Percentiles rank a stretch among this genome's conserved stretches.
Evolutionary conservation across 2,888 invertebrate species (phyloP).

Genomic region (Stegophylla sp.): DNA sequence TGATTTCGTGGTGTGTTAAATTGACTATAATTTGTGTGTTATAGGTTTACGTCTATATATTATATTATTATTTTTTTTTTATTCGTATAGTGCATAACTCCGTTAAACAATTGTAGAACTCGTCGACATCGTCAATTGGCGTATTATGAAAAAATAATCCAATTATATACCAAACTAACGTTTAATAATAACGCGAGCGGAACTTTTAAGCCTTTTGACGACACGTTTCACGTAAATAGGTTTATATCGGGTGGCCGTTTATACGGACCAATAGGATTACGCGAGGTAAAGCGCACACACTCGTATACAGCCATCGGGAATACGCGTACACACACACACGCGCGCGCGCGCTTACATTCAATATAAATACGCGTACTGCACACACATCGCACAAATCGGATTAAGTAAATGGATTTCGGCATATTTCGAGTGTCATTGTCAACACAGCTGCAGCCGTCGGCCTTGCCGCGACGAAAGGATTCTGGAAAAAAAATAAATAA

Average conservation of each 20-base stretch:
- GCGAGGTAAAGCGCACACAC: neutral
- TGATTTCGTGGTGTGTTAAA: too few relatives aligned
- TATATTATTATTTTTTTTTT: too few relatives aligned
- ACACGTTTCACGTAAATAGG: slow-evolving; percentile 37
- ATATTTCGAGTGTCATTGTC: slow-evolving; percentile 58
- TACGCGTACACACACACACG: neutral
- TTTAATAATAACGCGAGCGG: neutral
- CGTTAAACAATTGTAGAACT: too few relatives aligned
- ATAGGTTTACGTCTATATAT: neutral
- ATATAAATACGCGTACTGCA: neutral
- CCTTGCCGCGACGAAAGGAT: slow-evolving; percentile 32
- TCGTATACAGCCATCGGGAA: too few relatives aligned
- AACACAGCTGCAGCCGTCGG: slow-evolving; percentile 41
- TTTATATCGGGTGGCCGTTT: slow-evolving; percentile 7
- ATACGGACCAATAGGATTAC: slow-evolving; percentile 39
- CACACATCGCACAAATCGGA: slow-evolving; percentile 31
- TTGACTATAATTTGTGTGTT: too few relatives aligned
- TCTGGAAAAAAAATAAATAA: slow-evolving; percentile 28
- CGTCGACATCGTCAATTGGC: neutral
- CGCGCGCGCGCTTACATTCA: neutral
- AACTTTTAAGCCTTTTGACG: slow-evolving; percentile 38
- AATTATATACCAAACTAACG: neutral
- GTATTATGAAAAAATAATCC: neutral
- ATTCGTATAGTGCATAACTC: too few relatives aligned
- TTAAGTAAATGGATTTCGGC: slow-evolving; percentile 50